Conservation (phyloP, 92 coral and sea anemone genomes). For the Porites cylindrica region DNA sequence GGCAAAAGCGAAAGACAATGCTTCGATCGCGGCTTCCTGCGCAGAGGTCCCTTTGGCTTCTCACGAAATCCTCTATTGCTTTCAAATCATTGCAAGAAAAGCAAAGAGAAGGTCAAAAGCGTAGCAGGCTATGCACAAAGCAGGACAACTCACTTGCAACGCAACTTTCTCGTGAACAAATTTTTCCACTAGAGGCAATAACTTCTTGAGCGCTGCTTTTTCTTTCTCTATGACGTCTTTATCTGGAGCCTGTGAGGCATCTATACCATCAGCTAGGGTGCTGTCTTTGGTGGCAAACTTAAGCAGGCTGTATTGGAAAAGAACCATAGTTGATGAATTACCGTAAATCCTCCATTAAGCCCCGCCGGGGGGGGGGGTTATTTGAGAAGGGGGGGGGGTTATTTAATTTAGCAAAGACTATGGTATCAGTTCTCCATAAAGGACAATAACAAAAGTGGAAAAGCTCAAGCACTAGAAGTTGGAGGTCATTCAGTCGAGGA, state of each 20-base stretch:
- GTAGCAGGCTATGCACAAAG: not conserved
- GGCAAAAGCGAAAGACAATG: too few relatives aligned
- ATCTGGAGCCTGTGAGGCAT: slow-evolving; percentile 79
- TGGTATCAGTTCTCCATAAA: too few relatives aligned
- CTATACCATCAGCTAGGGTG: slow-evolving; percentile 82
- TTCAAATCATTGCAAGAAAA: not conserved
- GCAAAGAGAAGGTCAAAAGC: not conserved
- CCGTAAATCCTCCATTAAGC: too few relatives aligned
- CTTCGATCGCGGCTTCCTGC: too few relatives aligned
- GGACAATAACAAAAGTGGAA: too few relatives aligned
- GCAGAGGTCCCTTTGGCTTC: too few relatives aligned
- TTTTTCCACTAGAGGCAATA: slow-evolving; percentile 89
- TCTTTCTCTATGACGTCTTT: slow-evolving; percentile 92
- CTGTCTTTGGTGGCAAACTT: slow-evolving; percentile 90
- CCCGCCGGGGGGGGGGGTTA: not conserved
- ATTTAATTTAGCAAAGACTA: too few relatives aligned
- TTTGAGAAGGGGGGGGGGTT: too few relatives aligned
- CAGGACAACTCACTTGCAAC: slow-evolving; percentile 76
- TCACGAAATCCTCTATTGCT: too few relatives aligned
- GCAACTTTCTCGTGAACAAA: slow-evolving; percentile 88
- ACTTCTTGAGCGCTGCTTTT: slow-evolving; percentile 80
- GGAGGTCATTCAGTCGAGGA: too few relatives aligned
- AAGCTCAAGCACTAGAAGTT: too few relatives aligned
- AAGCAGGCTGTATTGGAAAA: slow-evolving; percentile 66
- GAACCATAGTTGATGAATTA: not conserved